phyloP scores from a whole-genome alignment of 1,140 invertebrate species.

The Brachionus plicatilis region DNA sequence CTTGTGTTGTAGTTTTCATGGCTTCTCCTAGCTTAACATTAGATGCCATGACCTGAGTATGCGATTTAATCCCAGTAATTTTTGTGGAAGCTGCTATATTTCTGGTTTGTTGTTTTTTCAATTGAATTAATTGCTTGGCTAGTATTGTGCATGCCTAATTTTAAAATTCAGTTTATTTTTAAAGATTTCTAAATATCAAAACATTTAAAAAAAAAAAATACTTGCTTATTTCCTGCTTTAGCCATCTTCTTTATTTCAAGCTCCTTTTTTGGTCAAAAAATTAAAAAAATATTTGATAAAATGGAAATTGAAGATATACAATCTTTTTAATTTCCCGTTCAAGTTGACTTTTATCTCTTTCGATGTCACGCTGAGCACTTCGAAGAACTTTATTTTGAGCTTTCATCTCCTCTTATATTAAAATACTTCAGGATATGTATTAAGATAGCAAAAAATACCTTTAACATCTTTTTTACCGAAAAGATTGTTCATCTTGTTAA shows the following conservation, averaged over 20 bases:
- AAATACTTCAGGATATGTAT: too few species aligned
- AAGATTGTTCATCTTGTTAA: background rate
- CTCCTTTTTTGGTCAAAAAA: slow-evolving; percentile 60
- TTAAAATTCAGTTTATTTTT: background rate
- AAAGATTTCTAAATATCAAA: too few species aligned
- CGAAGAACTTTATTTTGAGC: slow-evolving; percentile 72
- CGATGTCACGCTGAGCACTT: slow-evolving; percentile 74
- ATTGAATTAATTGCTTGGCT: slow-evolving; percentile 78
- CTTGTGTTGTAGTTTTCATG: slow-evolving; percentile 74
- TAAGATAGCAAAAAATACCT: background rate
- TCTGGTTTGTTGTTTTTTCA: slow-evolving; percentile 79
- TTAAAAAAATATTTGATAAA: background rate
- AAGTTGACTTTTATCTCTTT: slow-evolving; percentile 69
- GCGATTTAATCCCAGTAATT: slow-evolving; percentile 70
- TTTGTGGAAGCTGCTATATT: slow-evolving; percentile 68
- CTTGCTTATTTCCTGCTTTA: slow-evolving; percentile 76
- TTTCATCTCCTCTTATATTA: slow-evolving; percentile 61
- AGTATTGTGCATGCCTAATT: slow-evolving; percentile 64
- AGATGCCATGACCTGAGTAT: slow-evolving; percentile 76
- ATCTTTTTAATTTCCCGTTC: slow-evolving; percentile 84
- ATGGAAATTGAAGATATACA: slow-evolving; percentile 55
- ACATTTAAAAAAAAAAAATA: slow-evolving; percentile 45
- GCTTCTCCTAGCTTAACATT: slow-evolving; percentile 77
- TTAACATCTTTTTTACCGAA: slow-evolving; percentile 33
- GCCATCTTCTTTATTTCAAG: slow-evolving; percentile 81